Conservation (phyloP, 2,113 vertebrate species). For the Ptychochromis oligacanthus region DNA sequence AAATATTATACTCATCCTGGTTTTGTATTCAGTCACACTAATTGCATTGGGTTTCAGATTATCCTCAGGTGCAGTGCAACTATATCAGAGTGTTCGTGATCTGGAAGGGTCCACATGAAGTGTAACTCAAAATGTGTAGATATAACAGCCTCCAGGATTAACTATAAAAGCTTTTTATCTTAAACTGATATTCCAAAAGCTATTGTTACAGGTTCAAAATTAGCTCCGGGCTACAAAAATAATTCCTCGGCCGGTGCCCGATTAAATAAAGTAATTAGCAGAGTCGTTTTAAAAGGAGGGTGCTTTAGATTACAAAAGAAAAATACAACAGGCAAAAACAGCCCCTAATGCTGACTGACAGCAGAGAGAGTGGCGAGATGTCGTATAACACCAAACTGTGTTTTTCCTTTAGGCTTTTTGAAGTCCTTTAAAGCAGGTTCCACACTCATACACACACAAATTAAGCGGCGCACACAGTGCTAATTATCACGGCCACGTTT, state of each 20-base stretch:
- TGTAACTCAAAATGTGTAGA: slow-evolving; percentile 29
- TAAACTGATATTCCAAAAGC: slow-evolving; percentile 66
- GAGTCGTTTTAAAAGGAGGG: slow-evolving; percentile 62
- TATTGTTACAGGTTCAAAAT: slow-evolving; percentile 67
- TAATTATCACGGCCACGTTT: slow-evolving; percentile 73
- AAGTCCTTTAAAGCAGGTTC: slow-evolving; percentile 72
- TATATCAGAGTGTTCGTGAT: slow-evolving; percentile 43
- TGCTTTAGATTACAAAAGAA: slow-evolving; percentile 76
- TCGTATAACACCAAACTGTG: slow-evolving; percentile 61
- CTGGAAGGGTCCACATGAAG: slow-evolving; percentile 51
- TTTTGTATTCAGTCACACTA: slow-evolving; percentile 18
- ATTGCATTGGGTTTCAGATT: slow-evolving; percentile 44
- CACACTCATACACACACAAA: slow-evolving; percentile 36
- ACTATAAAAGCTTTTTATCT: slow-evolving; percentile 56
- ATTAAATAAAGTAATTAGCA: slow-evolving; percentile 77
- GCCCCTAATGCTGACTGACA: slow-evolving; percentile 76
- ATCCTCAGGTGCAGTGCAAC: slow-evolving; percentile 51
- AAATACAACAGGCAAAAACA: slow-evolving; percentile 66
- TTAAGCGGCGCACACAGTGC: slow-evolving; percentile 47
- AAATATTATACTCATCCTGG: neutral
- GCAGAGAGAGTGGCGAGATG: slow-evolving; percentile 55
- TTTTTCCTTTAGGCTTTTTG: slow-evolving; percentile 66
- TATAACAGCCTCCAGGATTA: slow-evolving; percentile 60
- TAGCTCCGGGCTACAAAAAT: slow-evolving; percentile 63
- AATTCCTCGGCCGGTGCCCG: slow-evolving; percentile 54